Percentiles rank a stretch among this genome's conserved stretches.
Conservation (phyloP, 2,888 invertebrate genomes). For the Phalera bucephala region DNA sequence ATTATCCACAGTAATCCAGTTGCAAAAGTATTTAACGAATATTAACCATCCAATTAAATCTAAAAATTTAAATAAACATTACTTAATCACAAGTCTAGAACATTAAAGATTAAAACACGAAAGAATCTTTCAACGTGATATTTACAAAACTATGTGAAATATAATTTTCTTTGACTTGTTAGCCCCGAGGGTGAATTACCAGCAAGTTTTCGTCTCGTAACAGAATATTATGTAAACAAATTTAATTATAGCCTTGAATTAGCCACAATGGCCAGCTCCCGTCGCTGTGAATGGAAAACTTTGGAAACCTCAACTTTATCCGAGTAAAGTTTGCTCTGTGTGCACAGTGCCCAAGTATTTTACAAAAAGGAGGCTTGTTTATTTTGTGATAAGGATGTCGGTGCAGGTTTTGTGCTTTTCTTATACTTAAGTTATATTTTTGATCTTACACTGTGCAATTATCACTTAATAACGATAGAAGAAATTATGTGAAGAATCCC, state of each 20-base stretch:
- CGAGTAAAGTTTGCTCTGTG: conserved; percentile 52
- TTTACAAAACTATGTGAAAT: conserved; percentile 26
- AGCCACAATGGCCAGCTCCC: conserved; percentile 70
- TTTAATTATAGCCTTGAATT: conserved; percentile 77
- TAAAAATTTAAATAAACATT: background rate
- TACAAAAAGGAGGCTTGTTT: conserved; percentile 48
- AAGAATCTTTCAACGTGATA: conserved; percentile 17
- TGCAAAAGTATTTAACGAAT: too few relatives aligned
- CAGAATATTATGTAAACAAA: conserved; percentile 74
- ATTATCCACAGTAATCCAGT: too few relatives aligned
- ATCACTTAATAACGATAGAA: too few relatives aligned
- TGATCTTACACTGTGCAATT: too few relatives aligned
- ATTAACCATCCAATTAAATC: too few relatives aligned
- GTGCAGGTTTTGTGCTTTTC: too few relatives aligned
- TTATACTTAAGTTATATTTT: too few relatives aligned
- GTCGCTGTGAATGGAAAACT: conserved; percentile 68
- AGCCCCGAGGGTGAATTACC: conserved; percentile 36
- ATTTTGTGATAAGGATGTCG: conserved; percentile 44
- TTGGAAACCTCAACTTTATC: conserved; percentile 66
- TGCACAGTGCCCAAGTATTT: conserved; percentile 56
- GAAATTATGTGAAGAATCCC: too few relatives aligned
- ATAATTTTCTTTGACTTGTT: conserved; percentile 27
- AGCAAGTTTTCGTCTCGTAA: conserved; percentile 57
- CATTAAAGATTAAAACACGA: conserved; percentile 11
- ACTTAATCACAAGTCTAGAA: conserved; percentile 4